These are phyloP conservation scores for Lampropteryx suffumata DNA, from an alignment of 2,888 invertebrate genomes.

Conservation along the genomic window DNA sequence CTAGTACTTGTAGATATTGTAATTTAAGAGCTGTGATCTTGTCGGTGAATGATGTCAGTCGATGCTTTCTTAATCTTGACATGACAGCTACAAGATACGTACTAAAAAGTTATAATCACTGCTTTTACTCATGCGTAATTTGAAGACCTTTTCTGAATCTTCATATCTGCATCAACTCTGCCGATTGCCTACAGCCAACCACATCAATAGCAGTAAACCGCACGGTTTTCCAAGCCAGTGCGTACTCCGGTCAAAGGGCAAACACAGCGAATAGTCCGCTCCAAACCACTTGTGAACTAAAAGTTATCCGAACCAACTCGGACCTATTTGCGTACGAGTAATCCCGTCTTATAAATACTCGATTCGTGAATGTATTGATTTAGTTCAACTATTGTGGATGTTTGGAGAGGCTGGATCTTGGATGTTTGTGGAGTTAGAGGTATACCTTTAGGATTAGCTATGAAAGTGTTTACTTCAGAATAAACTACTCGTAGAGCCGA, in stretches of 20 bases:
- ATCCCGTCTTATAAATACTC: conserved; percentile 33
- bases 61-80: too few species aligned
- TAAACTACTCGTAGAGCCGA: conserved; percentile 1
- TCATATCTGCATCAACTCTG: too few species aligned
- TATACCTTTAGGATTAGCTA: conserved; percentile 18
- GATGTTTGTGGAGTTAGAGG: conserved; percentile 17
- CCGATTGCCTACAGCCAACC: too few species aligned
- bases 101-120: too few species aligned
- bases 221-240: conserved; percentile 36
- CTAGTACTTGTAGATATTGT: too few species aligned
- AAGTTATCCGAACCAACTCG: conserved; percentile 43
- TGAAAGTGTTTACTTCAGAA: conserved; percentile 6
- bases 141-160: too few species aligned
- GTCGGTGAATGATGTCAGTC: too few species aligned
- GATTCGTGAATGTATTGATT: conserved; percentile 34
- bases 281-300: conserved; percentile 50
- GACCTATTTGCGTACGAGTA: conserved; percentile 59
- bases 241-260: conserved; percentile 57
- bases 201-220: conserved; percentile 1
- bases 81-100: too few species aligned
- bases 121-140: too few species aligned
- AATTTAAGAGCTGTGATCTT: too few species aligned
- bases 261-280: conserved; percentile 53
- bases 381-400: conserved; percentile 30
- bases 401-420: conserved; percentile 9